Conservation (phyloP, 2,113 vertebrate genomes). For the Collichthys lucidus region DNA sequence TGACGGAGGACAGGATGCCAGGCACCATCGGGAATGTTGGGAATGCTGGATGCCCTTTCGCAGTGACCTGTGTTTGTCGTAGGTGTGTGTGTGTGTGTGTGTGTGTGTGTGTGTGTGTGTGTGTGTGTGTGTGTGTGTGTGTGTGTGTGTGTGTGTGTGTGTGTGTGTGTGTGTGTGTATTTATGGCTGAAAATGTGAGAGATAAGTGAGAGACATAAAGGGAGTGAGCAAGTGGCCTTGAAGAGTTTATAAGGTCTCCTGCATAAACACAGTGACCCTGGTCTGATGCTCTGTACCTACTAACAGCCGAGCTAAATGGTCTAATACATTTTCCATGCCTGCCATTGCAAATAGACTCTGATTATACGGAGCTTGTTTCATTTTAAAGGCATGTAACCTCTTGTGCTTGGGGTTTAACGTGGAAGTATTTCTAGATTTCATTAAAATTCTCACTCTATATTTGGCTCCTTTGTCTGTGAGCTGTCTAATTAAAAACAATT, state of each 20-base stretch:
- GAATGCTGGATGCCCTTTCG: conserved; percentile 75
- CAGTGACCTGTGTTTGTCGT: conserved; percentile 64
- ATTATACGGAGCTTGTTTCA: conserved; percentile 60
- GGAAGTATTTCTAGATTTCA: conserved; percentile 69
- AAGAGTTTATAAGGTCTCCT: conserved; percentile 44
- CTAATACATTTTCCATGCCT: conserved; percentile 66
- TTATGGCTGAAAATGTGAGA: conserved; percentile 1
- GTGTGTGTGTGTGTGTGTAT: conserved; percentile 17
- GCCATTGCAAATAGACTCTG: conserved; percentile 65
- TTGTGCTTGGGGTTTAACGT: conserved; percentile 53
- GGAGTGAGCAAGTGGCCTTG: conserved; percentile 57
- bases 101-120: conserved; percentile 15
- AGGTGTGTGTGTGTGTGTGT: conserved; percentile 20
- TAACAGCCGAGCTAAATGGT: conserved; percentile 39
- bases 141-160: conserved; percentile 9
- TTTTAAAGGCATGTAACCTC: conserved; percentile 70
- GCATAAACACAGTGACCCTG: conserved; percentile 36
- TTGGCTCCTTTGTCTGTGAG: conserved; percentile 43
- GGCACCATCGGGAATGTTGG: conserved; percentile 72
- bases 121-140: too few relatives aligned
- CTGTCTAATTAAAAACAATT: conserved; percentile 56
- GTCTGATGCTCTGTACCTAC: conserved; percentile 18
- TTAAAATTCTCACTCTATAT: conserved; percentile 67
- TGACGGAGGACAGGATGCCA: conserved; percentile 70
- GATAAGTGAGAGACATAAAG: conserved; percentile 47